Evolutionary conservation across 1,140 invertebrate species (phyloP).

Genomic region (Diachasma alloeum): DNA sequence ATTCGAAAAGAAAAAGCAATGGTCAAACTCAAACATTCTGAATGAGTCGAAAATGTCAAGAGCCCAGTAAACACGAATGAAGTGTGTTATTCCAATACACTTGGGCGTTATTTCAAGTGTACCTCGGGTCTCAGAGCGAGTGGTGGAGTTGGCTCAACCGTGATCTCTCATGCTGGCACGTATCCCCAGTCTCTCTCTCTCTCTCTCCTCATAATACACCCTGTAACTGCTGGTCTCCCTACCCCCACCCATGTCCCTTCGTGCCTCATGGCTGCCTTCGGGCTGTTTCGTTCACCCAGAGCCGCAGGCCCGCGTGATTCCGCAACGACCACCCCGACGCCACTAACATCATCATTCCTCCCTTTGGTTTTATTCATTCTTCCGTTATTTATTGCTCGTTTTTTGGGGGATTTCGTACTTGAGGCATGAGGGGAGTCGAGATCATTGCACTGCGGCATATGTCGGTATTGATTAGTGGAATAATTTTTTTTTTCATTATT

Average conservation of each 20-base stretch:
- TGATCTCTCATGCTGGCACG: not conserved
- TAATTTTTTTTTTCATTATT: too few species aligned
- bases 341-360: conserved; percentile 14
- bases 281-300: conserved; percentile 22
- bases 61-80: too few species aligned
- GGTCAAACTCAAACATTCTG: too few species aligned
- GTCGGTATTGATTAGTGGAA: conserved; percentile 30
- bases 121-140: not conserved
- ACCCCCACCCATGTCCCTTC: not conserved
- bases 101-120: not conserved
- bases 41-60: too few species aligned
- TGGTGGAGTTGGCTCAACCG: not conserved
- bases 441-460: conserved; percentile 8
- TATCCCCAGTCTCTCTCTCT: not conserved
- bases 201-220: conserved; percentile 2
- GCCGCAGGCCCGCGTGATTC: conserved; percentile 19
- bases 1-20: too few species aligned
- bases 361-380: not conserved
- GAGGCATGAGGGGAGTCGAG: not conserved
- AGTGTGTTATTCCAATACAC: not conserved
- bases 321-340: conserved; percentile 15
- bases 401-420: not conserved
- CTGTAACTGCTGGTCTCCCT: not conserved
- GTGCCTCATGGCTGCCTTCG: not conserved
- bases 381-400: not conserved